phyloP scores from a whole-genome alignment of 35 echinoderm and acorn worm species.

The Ophioderma brevispina region DNA sequence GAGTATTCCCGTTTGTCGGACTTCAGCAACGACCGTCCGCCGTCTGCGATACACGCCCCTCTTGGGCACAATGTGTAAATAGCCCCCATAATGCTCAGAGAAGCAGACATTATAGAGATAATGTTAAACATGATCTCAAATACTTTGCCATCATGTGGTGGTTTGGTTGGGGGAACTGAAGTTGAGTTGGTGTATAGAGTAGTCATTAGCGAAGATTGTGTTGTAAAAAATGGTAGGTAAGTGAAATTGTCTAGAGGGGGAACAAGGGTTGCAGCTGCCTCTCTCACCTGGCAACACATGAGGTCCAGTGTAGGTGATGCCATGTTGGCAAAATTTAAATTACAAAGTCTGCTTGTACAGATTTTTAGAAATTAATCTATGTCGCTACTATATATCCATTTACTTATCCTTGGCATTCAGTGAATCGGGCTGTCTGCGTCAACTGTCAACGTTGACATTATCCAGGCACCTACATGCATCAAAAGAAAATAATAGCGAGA shows the following conservation, averaged over 20 bases:
- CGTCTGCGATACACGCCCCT: not conserved
- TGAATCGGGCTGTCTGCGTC: too few species aligned
- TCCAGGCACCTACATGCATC: too few species aligned
- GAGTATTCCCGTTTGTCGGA: conserved; percentile 52
- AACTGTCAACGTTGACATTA: too few species aligned
- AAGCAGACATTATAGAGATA: not conserved
- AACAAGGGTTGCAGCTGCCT: not conserved
- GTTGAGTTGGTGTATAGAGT: too few species aligned
- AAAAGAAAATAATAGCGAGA: too few species aligned
- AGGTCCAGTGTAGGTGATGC: conserved; percentile 43
- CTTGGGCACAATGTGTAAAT: conserved; percentile 28
- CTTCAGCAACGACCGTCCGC: not conserved
- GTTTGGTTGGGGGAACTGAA: not conserved
- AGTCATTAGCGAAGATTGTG: not conserved
- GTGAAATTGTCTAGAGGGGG: not conserved
- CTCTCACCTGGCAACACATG: not conserved
- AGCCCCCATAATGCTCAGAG: conserved; percentile 22
- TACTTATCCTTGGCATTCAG: too few species aligned
- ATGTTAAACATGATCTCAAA: not conserved
- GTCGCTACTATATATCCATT: too few species aligned
- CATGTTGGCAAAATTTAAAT: conserved; percentile 5
- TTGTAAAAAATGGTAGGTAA: not conserved
- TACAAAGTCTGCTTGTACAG: too few species aligned
- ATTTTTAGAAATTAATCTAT: too few species aligned
- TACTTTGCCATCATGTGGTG: not conserved